phyloP scores from a whole-genome alignment of 1,140 invertebrate species.

The Danaus plexippus region DNA sequence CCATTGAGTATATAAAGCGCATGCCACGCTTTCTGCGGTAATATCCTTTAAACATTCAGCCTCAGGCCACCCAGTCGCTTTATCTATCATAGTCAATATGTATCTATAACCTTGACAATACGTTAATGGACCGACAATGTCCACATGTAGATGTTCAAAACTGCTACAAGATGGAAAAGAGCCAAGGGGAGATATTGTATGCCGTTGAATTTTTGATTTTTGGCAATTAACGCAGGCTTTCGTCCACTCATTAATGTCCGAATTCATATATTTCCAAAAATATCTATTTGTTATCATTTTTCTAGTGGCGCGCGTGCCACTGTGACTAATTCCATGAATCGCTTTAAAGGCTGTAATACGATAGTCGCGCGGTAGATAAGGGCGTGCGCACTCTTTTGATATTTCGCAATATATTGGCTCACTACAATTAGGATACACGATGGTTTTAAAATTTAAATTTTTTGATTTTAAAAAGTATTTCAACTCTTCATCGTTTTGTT shows the following conservation, averaged over 20 bases:
- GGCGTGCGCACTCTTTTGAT: constrained; percentile 1
- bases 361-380: constrained; percentile 12
- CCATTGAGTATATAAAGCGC: too few relatives aligned
- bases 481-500: constrained; percentile 20
- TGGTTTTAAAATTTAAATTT: constrained; percentile 3
- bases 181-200: constrained; percentile 8
- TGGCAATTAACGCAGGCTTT: constrained; percentile 9
- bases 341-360: constrained; percentile 11
- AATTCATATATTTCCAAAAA: constrained; percentile 14
- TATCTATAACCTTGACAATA: too few relatives aligned
- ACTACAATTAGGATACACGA: background rate
- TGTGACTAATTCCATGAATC: constrained; percentile 13
- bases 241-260: background rate
- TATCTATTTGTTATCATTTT: constrained; percentile 13
- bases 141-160: constrained; percentile 16
- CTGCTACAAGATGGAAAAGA: constrained; percentile 1
- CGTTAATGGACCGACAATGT: background rate
- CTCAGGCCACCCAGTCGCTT: too few relatives aligned
- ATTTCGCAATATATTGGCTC: constrained; percentile 9
- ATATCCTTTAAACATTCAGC: too few relatives aligned
- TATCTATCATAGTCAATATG: too few relatives aligned
- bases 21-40: too few relatives aligned
- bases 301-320: constrained; percentile 4
- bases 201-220: constrained; percentile 14
- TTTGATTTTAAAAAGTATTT: constrained; percentile 12